A percentile compares a stretch with the other conserved stretches of the same genome.
Evolutionary conservation across 2,888 invertebrate genomes (phyloP).

Genomic region (Maniola hyperantus): DNA sequence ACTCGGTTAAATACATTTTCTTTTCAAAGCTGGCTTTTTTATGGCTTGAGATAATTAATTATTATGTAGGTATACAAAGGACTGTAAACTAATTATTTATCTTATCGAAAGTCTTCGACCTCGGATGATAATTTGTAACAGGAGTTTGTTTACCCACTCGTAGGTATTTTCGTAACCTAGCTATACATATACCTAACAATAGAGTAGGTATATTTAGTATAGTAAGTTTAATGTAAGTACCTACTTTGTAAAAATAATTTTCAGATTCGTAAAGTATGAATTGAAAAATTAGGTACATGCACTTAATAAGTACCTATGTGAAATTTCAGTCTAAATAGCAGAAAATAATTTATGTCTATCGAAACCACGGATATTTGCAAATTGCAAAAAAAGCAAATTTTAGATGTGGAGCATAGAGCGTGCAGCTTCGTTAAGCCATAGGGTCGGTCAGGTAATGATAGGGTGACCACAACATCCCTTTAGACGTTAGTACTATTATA

Average conservation of each 20-base stretch:
- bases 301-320: background rate
- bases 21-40: conserved; percentile 30
- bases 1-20: conserved; percentile 40
- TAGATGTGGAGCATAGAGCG: conserved; percentile 52
- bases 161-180: too few species aligned
- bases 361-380: conserved; percentile 43
- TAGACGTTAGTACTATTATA: too few species aligned
- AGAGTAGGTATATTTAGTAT: too few species aligned
- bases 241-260: too few species aligned
- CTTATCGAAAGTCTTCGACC: background rate
- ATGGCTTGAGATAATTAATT: background rate
- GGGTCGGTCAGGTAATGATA: conserved; percentile 71
- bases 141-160: too few species aligned
- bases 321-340: background rate
- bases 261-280: too few species aligned
- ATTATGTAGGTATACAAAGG: background rate
- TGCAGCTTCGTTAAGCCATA: conserved; percentile 31
- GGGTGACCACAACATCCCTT: conserved; percentile 58
- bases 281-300: too few species aligned
- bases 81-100: background rate
- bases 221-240: too few species aligned
- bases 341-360: conserved; percentile 1
- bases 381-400: conserved; percentile 52
- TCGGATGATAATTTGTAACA: background rate
- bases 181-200: too few species aligned